Percentiles rank a stretch among this genome's conserved stretches.
phyloP scores from a whole-genome alignment of 2,113 vertebrate genomes.

The Eretmochelys imbricata region DNA sequence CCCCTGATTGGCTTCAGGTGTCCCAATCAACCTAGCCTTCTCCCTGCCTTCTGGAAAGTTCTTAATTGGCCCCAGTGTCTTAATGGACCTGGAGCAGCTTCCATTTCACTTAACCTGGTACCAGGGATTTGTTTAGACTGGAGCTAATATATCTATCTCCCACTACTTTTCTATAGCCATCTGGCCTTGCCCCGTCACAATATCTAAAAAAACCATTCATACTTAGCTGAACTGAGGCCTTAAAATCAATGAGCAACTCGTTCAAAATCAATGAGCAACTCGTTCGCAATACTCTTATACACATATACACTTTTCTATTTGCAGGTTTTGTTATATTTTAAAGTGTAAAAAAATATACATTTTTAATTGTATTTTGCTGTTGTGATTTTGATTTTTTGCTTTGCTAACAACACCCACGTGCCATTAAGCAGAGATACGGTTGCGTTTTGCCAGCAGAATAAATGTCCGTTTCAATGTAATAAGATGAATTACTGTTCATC shows the following conservation, averaged over 20 bases:
- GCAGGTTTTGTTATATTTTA: neutral
- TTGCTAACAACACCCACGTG: neutral
- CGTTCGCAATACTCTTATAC: neutral
- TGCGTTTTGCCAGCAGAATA: neutral
- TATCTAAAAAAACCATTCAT: fast-evolving
- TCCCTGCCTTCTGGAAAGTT: too few relatives aligned
- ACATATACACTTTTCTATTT: neutral
- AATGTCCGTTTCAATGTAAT: constrained; percentile 39
- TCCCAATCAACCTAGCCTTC: too few relatives aligned
- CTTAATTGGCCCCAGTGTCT: too few relatives aligned
- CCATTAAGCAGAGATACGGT: neutral
- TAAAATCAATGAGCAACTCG: neutral
- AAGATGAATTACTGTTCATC: constrained; percentile 26
- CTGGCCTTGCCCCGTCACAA: too few relatives aligned
- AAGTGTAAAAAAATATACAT: neutral
- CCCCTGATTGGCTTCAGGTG: too few relatives aligned
- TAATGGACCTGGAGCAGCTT: too few relatives aligned
- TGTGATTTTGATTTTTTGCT: neutral
- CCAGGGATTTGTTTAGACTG: too few relatives aligned
- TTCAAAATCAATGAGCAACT: neutral
- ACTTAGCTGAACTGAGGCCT: neutral
- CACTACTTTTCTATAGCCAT: too few relatives aligned
- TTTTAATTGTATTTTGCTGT: neutral
- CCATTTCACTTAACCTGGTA: too few relatives aligned
- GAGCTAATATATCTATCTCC: too few relatives aligned